These are phyloP conservation scores for Cepaea hortensis DNA, from an alignment of 2,888 invertebrate species.

Conservation along the genomic window DNA sequence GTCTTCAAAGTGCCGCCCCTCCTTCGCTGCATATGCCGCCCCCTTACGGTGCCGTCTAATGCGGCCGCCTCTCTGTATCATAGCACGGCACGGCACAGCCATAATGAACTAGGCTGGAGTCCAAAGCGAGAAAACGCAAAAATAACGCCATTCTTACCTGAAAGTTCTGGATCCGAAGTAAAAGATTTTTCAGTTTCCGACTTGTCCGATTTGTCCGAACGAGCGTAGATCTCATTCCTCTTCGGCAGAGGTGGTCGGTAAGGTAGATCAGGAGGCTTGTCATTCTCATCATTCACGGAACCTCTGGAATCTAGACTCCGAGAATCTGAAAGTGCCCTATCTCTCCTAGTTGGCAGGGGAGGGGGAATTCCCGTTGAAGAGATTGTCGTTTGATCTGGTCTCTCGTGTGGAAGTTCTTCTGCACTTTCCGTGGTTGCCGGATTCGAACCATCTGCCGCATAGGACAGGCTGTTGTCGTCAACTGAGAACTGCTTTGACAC, in stretches of 20 bases:
- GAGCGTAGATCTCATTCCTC: constrained; percentile 49
- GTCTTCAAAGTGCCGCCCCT: too few species aligned
- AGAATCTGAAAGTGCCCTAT: constrained; percentile 55
- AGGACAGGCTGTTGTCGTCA: constrained; percentile 45
- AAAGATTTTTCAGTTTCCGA: constrained; percentile 49
- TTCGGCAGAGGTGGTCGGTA: constrained; percentile 56
- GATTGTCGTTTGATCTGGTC: constrained; percentile 36
- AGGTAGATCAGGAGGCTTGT: constrained; percentile 55
- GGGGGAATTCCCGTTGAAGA: constrained; percentile 55
- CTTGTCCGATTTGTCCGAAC: constrained; percentile 51
- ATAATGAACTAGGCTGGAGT: too few species aligned
- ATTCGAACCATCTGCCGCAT: constrained; percentile 49
- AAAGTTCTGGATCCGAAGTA: constrained; percentile 38
- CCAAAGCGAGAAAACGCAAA: too few species aligned
- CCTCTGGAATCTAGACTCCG: constrained; percentile 29
- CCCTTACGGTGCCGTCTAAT: too few species aligned
- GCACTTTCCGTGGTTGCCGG: constrained; percentile 49
- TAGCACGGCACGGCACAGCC: too few species aligned
- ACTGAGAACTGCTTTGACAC: constrained; percentile 49
- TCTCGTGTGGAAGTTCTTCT: constrained; percentile 53
- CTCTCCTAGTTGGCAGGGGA: constrained; percentile 61
- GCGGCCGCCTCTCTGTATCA: too few species aligned
- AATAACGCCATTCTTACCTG: constrained; percentile 23
- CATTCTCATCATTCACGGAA: constrained; percentile 21
- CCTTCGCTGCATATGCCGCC: too few species aligned